Conservation (phyloP, 2,888 invertebrate species). For the Lymantria dispar region DNA sequence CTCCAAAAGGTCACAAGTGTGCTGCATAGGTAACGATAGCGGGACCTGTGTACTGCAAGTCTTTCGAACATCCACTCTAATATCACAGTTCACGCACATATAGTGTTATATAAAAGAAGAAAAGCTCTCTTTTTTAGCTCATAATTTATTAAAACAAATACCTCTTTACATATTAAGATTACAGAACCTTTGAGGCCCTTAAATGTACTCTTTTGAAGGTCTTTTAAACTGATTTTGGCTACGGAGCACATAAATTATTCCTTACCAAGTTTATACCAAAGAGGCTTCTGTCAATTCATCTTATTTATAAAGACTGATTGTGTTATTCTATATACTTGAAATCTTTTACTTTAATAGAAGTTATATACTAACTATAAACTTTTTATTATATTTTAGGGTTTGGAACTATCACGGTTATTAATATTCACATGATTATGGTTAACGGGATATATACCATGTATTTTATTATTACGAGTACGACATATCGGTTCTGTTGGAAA, state of each 20-base stretch:
- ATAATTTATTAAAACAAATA: conserved; percentile 27
- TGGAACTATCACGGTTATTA: no score
- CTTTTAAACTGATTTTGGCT: conserved; percentile 22
- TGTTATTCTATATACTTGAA: not conserved
- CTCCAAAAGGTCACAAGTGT: no score
- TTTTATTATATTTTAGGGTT: no score
- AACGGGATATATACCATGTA: no score
- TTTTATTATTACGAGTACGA: no score
- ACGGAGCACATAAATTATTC: conserved; percentile 24
- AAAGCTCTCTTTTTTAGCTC: conserved; percentile 5
- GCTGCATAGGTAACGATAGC: no score
- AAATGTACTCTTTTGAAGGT: conserved; percentile 13
- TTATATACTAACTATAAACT: no score
- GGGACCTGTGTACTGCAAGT: no score
- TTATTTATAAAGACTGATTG: conserved; percentile 5
- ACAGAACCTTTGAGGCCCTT: conserved; percentile 13
- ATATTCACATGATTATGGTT: no score
- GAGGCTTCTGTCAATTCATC: conserved; percentile 7
- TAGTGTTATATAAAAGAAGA: not conserved
- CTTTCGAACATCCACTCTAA: no score
- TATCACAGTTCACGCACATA: not conserved
- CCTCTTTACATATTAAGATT: conserved; percentile 22
- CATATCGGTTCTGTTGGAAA: no score
- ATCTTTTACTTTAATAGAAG: no score
- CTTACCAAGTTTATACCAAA: conserved; percentile 14